Base-by-base conservation (phyloP, 2,797 vertebrate genomes). In the Sebastes baramenuke region DNA sequence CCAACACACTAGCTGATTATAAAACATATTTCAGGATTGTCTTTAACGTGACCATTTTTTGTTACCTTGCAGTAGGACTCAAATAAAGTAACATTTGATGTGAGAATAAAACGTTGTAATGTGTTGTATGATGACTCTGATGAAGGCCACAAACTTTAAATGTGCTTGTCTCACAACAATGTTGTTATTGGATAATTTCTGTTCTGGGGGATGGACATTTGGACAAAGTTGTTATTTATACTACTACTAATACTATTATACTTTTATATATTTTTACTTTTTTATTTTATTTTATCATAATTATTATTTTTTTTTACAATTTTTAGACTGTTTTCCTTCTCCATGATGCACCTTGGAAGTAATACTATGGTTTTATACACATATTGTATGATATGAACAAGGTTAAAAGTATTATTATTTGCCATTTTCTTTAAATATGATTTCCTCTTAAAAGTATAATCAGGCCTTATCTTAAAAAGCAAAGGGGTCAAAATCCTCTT, bases 21-120 rank as follows among this genome's bases (percentile, higher is more conserved):
- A 52, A 34, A 34, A 27, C 13, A 34, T 34, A 46, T 69, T 5
- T 67, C 55, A 2, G 4, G 4, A 56, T 34, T 42, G 52, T 54
- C 66, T 79, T 76, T 59, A 66, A 29, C 73, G 42, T 84, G 34
- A 59, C 11, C 1, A 22, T 79, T 68, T 46, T 46, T 6, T 77
- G 54, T 75, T 83, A 54, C n/a, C 29, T 81, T 85, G 38, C 8
- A 60, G 18, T 36, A 25, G 16, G 20, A 24, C 13, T 67, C 29
- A 38, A 89, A 87, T 87, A 76, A 88, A 88, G 24, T 73, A 27
- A 29, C 2, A 74, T 38, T 67, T 72, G 46, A 69, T 69, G 34
- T 58, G 18, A 20, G 38, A 18, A 58, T 11, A 27, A 30, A 67
- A 25, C 0, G 0, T 60, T 76, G 27, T 59, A 36, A 20, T 24